Evolutionary conservation across 2,113 vertebrate genomes (phyloP).

Genomic region (Archilochus colubris): DNA sequence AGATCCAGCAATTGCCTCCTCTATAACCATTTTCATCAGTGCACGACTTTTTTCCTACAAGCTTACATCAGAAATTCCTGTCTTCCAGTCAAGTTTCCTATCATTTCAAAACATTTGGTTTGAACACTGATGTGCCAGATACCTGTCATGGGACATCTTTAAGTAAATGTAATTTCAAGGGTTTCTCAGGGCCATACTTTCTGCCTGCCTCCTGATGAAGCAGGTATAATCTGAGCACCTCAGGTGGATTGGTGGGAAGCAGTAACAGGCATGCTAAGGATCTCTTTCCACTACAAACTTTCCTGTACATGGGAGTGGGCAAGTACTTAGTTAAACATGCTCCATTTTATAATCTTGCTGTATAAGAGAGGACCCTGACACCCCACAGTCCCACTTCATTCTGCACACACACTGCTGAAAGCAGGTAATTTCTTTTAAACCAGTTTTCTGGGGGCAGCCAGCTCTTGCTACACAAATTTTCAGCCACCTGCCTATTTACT

Average conservation of each 20-base stretch:
- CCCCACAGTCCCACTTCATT: fast-evolving
- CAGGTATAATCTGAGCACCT: neutral
- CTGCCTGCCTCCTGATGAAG: neutral
- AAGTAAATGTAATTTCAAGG: neutral
- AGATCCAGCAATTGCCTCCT: neutral
- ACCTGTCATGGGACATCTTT: neutral
- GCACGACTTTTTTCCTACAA: neutral
- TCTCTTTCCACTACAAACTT: neutral
- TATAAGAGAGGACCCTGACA: neutral
- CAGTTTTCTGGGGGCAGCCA: neutral
- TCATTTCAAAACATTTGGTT: neutral
- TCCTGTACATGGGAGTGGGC: neutral
- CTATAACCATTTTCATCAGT: neutral
- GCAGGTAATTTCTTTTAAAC: neutral
- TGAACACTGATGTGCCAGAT: neutral
- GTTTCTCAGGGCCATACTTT: neutral
- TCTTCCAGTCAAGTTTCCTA: neutral
- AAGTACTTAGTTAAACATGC: neutral
- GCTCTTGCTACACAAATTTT: neutral
- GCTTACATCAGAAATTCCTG: neutral
- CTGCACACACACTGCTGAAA: neutral
- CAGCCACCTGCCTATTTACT: neutral
- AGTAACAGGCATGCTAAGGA: neutral
- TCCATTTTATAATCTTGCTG: neutral
- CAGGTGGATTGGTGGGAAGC: neutral